Evolutionary conservation across 2,888 invertebrate genomes (phyloP), one percentile per base, ranked within the genome.

Genomic region (Ectobius pallidus): DNA sequence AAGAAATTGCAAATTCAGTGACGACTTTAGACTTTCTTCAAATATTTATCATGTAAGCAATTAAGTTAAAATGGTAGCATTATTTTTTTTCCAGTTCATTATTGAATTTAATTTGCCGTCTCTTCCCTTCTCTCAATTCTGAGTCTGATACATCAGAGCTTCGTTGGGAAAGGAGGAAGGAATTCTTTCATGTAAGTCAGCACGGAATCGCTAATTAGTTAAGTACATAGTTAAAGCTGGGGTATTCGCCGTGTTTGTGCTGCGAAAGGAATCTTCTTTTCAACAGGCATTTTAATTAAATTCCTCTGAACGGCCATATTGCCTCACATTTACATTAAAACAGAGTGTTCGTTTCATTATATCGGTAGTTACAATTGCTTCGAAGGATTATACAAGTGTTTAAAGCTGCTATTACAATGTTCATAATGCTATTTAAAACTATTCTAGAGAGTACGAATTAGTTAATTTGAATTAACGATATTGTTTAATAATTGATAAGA

Each of bases 271-370:
- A 65, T 65, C 65, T 65, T 65, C 65, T 65, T n/a, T 46, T 65
- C 65, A 65, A 46, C 27, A 65, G 65, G 65, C 44, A 65, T 65
- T 65, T 65, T 65, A 65, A 65, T 65, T 65, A 65, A 65, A 65
- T 65, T 65, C 65, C 65, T 65, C 27, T 25, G 30, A 58, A 58
- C 58, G 25, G 25, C 58, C 58, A 58, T 32, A 32, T 32, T 58
- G 30, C n/a, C 58, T 58, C 25, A 30, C 58, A 58, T 58, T 58
- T 32, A 25, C 58, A 58, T 58, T 58, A 58, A 14, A 58, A 58
- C 32, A 25, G 58, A 58, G 30, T 58, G 30, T 16, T 58, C 58
- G n/a, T 58, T 58, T 30, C 58, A 30, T 58, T 58, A 58, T 58
- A 58, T 58, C 27, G 30, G 58, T 58, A 14, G 52, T 6, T 14